These are phyloP conservation scores for Ondatra zibethicus DNA, from an alignment of 2,113 vertebrate species.

Conservation along the genomic window DNA sequence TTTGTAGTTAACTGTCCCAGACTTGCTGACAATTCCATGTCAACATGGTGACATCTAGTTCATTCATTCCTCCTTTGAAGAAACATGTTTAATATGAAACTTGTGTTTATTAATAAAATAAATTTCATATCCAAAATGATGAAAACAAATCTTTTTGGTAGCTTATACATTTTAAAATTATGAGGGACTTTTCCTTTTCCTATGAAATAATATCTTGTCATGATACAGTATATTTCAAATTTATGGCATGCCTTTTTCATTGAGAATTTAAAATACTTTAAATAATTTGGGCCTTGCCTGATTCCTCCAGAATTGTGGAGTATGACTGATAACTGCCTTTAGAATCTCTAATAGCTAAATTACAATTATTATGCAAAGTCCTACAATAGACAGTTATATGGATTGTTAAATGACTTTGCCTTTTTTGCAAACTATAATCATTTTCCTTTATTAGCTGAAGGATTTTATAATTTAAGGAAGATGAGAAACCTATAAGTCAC, in stretches of 20 bases:
- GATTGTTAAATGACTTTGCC: slow-evolving; percentile 91
- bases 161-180: slow-evolving; percentile 75
- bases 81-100: not conserved
- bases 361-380: slow-evolving; percentile 90
- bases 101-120: slow-evolving; percentile 16
- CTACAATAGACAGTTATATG: slow-evolving; percentile 90
- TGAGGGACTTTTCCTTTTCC: slow-evolving; percentile 75
- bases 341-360: slow-evolving; percentile 89
- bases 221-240: slow-evolving; percentile 81
- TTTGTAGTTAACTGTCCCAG: not conserved
- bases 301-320: slow-evolving; percentile 77
- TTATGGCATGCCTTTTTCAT: slow-evolving; percentile 67
- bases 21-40: not conserved
- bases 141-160: slow-evolving; percentile 67
- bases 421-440: slow-evolving; percentile 90
- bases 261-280: slow-evolving; percentile 81
- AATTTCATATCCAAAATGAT: slow-evolving; percentile 50
- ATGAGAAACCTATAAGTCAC: slow-evolving; percentile 92
- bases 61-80: not conserved
- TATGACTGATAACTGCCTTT: slow-evolving; percentile 90
- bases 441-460: slow-evolving; percentile 92
- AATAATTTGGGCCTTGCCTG: slow-evolving; percentile 84
- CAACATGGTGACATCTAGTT: not conserved
- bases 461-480: slow-evolving; percentile 92
- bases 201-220: slow-evolving; percentile 70